Evolutionary conservation across 2,888 invertebrate species (phyloP).

Genomic region (Neoaliturus tenellus): DNA sequence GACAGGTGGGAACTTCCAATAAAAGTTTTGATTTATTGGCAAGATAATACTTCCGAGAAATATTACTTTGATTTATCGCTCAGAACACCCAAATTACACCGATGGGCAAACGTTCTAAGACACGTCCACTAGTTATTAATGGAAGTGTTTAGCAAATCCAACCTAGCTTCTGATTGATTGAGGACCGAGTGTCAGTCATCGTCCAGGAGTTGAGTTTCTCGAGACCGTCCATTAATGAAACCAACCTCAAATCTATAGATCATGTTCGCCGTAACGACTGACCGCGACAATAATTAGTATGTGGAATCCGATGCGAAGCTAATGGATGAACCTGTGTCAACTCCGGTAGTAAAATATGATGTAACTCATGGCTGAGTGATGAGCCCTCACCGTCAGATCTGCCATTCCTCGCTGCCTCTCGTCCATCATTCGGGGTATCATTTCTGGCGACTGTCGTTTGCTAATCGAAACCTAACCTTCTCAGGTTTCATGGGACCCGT

Average conservation of each 20-base stretch:
- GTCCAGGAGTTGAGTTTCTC: neutral
- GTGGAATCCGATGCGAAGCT: conserved; percentile 15
- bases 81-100: conserved; percentile 8
- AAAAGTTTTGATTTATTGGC: conserved; percentile 17
- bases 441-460: neutral
- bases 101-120: conserved; percentile 38
- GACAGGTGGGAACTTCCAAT: neutral
- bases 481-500: neutral
- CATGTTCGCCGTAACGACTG: neutral
- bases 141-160: conserved; percentile 20
- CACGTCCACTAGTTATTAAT: conserved; percentile 24
- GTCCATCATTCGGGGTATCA: neutral
- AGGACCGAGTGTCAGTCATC: conserved; percentile 7
- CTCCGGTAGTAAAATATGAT: conserved; percentile 48
- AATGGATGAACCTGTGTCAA: conserved; percentile 46
- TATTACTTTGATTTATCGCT: conserved; percentile 29
- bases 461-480: neutral
- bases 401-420: neutral
- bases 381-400: neutral
- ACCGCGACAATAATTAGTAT: conserved; percentile 11
- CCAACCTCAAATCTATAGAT: neutral
- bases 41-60: neutral
- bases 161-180: conserved; percentile 29
- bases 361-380: conserved; percentile 7
- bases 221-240: neutral